Conservation (phyloP, 2,888 invertebrate genomes). For the Agonum fuliginosum region DNA sequence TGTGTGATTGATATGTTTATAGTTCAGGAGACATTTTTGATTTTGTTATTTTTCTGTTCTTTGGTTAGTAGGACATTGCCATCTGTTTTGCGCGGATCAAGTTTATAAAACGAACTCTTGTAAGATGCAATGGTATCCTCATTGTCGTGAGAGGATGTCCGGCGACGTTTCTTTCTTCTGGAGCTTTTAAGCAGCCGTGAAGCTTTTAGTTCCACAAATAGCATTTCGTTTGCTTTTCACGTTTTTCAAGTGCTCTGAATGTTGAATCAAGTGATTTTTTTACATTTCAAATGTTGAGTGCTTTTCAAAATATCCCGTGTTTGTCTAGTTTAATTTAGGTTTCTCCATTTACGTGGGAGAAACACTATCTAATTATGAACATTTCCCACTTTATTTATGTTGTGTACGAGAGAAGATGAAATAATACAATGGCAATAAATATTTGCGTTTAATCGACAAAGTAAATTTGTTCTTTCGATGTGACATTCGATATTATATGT, state of each 20-base stretch:
- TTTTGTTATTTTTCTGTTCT: no score
- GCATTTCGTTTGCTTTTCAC: conserved; percentile 15
- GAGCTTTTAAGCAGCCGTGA: not conserved
- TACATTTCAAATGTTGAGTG: conserved; percentile 2
- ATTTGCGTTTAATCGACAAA: no score
- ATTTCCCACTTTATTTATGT: no score
- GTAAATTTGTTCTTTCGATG: no score
- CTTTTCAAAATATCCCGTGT: not conserved
- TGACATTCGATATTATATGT: no score
- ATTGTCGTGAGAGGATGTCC: not conserved
- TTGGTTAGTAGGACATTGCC: no score
- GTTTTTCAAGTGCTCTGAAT: not conserved
- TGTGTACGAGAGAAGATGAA: no score
- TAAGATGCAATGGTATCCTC: not conserved
- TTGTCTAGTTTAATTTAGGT: not conserved
- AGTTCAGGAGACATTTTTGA: no score
- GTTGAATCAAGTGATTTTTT: conserved; percentile 19
- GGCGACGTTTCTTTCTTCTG: not conserved
- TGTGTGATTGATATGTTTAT: no score
- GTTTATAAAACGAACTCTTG: not conserved
- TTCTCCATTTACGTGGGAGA: no score
- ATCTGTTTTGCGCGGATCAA: not conserved
- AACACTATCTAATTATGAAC: no score
- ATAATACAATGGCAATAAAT: no score
- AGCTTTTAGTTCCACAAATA: conserved; percentile 36